Evolutionary conservation across 2,113 vertebrate genomes (phyloP).

Genomic region (human (Homo sapiens)): GRCh38 chr20:53488501-53489000

Average conservation of each 20-base stretch:
- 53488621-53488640: conserved; percentile 68
- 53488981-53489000: conserved; percentile 99
- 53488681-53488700: conserved; percentile 62
- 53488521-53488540: conserved; percentile 78
- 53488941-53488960: conserved; percentile 98
- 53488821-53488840: conserved; percentile 76
- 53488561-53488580: conserved; percentile 79
- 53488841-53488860: conserved; percentile 84
- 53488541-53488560: conserved; percentile 77
- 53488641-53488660: conserved; percentile 67
- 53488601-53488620: conserved; percentile 73
- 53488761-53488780: conserved; percentile 57
- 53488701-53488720: not conserved
- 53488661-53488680: conserved; percentile 71
- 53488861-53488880: conserved; percentile 90
- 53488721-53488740: conserved; percentile 61
- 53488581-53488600: conserved; percentile 77
- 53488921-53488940: conserved; percentile 91
- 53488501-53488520: conserved; percentile 69
- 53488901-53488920: conserved; percentile 97
- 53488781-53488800: conserved; percentile 76
- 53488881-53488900: conserved; percentile 91
- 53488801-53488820: conserved; percentile 88
- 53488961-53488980: conserved; percentile 98
- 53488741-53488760: conserved; percentile 15